These are phyloP conservation scores for Sprattus sprattus DNA, from an alignment of 2,113 vertebrate genomes.

Conservation along the genomic window DNA sequence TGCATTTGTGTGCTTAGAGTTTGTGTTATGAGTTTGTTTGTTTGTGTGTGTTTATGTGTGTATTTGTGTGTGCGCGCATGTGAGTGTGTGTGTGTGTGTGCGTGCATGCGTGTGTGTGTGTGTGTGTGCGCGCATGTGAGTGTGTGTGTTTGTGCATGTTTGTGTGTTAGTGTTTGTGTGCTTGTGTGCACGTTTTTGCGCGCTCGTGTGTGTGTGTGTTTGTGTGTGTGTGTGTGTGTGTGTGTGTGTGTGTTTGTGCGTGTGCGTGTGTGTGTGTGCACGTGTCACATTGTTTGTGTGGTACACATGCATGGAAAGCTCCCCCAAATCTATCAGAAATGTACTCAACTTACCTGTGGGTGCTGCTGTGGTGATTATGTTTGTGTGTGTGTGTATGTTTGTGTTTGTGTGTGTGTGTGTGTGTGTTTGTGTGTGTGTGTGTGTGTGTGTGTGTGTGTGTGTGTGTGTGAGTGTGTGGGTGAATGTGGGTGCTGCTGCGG, in stretches of 20 bases:
- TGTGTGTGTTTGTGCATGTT: not conserved
- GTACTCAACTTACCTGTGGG: constrained; percentile 8
- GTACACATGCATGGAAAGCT: not conserved
- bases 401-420: no score
- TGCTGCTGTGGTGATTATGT: not conserved
- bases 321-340: not conserved
- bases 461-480: no score
- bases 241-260: not conserved
- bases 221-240: not conserved
- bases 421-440: not conserved
- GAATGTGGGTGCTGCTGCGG: no score
- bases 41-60: not conserved
- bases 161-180: not conserved
- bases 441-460: no score
- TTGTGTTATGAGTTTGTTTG: not conserved
- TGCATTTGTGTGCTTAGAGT: no score
- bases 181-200: no score
- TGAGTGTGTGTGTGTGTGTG: not conserved
- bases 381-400: no score
- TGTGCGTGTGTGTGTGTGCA: not conserved
- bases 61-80: not conserved
- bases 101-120: not conserved
- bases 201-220: not conserved
- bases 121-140: not conserved
- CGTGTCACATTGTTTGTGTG: not conserved